Evolutionary conservation across 1,140 invertebrate species (phyloP).

Genomic region (Eueides isabella): DNA sequence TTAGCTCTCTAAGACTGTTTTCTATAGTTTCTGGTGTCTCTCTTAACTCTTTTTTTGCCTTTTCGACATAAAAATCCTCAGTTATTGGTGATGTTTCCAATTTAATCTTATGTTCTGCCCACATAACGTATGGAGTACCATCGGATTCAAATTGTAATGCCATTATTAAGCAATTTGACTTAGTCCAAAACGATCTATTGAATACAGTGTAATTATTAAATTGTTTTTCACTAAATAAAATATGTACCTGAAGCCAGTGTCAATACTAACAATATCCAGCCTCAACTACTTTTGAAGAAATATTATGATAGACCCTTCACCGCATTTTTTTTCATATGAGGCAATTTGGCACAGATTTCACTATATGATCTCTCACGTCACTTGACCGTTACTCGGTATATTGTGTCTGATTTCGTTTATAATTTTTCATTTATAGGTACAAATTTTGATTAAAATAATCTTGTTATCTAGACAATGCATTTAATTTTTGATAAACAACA

Average conservation of each 20-base stretch:
- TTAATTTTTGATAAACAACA: not conserved
- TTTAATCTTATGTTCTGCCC: conserved; percentile 76
- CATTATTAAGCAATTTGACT: conserved; percentile 49
- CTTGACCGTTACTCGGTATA: not conserved
- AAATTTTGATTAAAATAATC: not conserved
- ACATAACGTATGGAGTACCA: conserved; percentile 79
- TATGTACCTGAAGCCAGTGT: not conserved
- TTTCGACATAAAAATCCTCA: conserved; percentile 74
- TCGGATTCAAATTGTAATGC: conserved; percentile 76
- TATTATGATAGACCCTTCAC: conserved; percentile 42
- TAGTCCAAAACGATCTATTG: not conserved
- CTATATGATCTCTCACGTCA: conserved; percentile 17
- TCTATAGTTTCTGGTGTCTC: conserved; percentile 86
- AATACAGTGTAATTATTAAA: not conserved
- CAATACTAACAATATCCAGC: not conserved
- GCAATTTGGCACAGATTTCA: conserved; percentile 46
- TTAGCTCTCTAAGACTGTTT: conserved; percentile 83
- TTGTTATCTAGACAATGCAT: not conserved
- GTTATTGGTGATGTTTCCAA: conserved; percentile 78
- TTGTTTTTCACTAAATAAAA: not conserved
- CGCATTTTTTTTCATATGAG: conserved; percentile 34
- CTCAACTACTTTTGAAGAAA: not conserved
- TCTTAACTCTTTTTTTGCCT: conserved; percentile 85
- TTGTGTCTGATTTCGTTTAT: not conserved
- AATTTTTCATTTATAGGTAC: not conserved